Evolutionary conservation across 2,888 invertebrate species (phyloP).

Genomic region (Alsophila aescularia): DNA sequence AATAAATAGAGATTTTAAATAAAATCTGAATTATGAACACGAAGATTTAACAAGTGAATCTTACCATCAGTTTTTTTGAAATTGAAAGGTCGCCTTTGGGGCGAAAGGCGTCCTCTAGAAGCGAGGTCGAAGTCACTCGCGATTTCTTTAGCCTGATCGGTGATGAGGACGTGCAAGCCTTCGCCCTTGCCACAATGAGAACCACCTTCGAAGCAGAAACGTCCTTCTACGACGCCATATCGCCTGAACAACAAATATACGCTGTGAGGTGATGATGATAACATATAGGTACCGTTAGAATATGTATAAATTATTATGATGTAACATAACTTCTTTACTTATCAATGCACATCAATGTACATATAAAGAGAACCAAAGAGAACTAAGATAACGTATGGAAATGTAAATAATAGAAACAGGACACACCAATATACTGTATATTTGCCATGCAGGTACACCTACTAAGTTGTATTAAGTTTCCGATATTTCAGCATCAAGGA

Average conservation of each 20-base stretch:
- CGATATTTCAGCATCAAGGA: too few relatives aligned
- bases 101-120: constrained; percentile 87
- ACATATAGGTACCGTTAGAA: too few relatives aligned
- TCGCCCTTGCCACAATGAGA: constrained; percentile 93
- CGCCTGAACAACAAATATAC: constrained; percentile 77
- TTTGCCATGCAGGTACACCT: too few relatives aligned
- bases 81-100: constrained; percentile 74
- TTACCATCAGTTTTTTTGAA: constrained; percentile 49
- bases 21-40: background rate
- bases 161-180: constrained; percentile 90
- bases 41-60: background rate
- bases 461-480: too few relatives aligned
- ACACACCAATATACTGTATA: too few relatives aligned
- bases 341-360: too few relatives aligned
- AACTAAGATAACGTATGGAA: too few relatives aligned
- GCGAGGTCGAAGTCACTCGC: constrained; percentile 88
- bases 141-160: constrained; percentile 91
- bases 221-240: constrained; percentile 93
- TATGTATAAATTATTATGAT: too few relatives aligned
- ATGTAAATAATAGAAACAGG: too few relatives aligned
- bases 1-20: background rate
- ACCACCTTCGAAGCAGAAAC: constrained; percentile 96
- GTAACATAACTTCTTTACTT: too few relatives aligned
- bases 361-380: too few relatives aligned
- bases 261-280: background rate